These are phyloP conservation scores for Teleogryllus occipitalis DNA, from an alignment of 1,140 invertebrate genomes.

Conservation along the genomic window DNA sequence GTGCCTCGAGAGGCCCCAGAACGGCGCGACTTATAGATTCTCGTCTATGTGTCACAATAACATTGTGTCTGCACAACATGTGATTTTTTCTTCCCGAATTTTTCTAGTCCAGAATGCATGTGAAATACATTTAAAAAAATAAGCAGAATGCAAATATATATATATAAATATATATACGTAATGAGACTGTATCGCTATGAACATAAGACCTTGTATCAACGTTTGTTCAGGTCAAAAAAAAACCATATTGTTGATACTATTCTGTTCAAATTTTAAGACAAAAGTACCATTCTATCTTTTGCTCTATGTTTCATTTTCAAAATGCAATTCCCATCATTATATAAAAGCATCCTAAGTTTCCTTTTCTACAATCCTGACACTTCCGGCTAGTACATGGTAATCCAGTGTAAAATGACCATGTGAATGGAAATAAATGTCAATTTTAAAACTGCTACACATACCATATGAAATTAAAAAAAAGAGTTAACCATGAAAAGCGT, in stretches of 20 bases:
- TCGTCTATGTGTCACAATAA: neutral
- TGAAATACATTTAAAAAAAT: neutral
- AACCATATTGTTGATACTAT: neutral
- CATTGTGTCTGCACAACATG: neutral
- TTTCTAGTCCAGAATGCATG: neutral
- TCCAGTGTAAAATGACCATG: too few relatives aligned
- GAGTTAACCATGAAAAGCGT: neutral
- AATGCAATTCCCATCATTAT: neutral
- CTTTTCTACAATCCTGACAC: too few relatives aligned
- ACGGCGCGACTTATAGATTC: neutral
- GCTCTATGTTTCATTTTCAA: neutral
- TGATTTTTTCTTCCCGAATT: neutral
- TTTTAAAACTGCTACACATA: too few relatives aligned
- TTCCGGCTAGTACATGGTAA: too few relatives aligned
- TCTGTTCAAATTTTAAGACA: slow-evolving; percentile 5
- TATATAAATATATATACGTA: neutral
- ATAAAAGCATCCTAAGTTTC: too few relatives aligned
- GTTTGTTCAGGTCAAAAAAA: neutral
- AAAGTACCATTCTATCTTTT: neutral
- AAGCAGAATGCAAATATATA: neutral
- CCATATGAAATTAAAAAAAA: neutral
- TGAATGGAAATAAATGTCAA: too few relatives aligned
- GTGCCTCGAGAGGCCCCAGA: neutral
- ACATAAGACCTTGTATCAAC: neutral
- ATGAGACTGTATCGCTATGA: neutral